These are phyloP conservation scores for Ammospiza nelsoni DNA, from an alignment of 2,113 vertebrate genomes.

Conservation along the genomic window DNA sequence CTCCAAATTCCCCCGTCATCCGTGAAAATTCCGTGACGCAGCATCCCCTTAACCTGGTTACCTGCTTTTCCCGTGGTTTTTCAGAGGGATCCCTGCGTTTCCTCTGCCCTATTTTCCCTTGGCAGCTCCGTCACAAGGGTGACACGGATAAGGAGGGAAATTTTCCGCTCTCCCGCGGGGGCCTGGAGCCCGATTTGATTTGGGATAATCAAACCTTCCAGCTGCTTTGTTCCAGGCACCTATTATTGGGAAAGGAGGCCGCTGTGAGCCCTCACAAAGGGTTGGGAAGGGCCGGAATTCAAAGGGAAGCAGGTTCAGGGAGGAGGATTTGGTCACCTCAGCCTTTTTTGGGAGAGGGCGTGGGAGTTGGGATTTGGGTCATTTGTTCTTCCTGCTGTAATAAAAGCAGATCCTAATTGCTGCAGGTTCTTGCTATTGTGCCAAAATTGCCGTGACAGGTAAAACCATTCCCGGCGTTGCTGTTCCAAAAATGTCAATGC, in stretches of 20 bases:
- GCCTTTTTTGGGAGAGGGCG: rapidly evolving
- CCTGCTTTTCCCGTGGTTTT: background rate
- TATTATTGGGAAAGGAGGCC: background rate
- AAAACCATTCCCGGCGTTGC: rapidly evolving
- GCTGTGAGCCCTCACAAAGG: background rate
- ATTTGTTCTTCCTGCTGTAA: background rate
- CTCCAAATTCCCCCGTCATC: background rate
- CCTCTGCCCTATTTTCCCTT: background rate
- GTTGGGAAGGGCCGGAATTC: background rate
- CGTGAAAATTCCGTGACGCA: background rate
- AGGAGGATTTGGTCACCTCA: background rate
- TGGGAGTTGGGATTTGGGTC: background rate
- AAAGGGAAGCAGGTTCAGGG: background rate
- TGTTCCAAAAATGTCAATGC: background rate
- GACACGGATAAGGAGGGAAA: background rate
- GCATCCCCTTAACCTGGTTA: constrained; percentile 12
- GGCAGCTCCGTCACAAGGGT: background rate
- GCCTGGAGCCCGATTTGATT: background rate
- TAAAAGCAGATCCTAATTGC: background rate
- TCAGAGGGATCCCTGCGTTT: background rate
- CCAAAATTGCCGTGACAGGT: background rate
- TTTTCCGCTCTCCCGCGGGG: background rate
- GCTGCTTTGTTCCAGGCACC: background rate
- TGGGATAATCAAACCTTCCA: background rate
- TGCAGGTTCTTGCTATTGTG: background rate